Evolutionary conservation across 2,888 invertebrate genomes (phyloP).

Genomic region (Plutella xylostella): DNA sequence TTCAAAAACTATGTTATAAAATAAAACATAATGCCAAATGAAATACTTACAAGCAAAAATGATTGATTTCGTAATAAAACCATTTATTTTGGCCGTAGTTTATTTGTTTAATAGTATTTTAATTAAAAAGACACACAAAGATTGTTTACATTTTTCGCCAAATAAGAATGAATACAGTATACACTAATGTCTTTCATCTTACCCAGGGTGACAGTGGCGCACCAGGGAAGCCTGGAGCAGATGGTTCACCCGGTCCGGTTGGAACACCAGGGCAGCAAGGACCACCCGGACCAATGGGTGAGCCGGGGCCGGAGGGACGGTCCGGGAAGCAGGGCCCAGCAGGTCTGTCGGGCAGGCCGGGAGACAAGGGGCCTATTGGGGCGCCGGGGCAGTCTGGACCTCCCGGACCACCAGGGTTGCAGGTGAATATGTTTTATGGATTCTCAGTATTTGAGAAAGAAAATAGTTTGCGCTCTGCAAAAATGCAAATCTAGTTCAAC

Average conservation of each 20-base stretch:
- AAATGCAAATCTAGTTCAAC: not conserved
- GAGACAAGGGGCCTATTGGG: conserved; percentile 82
- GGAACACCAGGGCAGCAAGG: conserved; percentile 78
- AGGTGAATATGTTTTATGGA: conserved; percentile 53
- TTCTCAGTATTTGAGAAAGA: not conserved
- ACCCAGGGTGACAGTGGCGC: conserved; percentile 79
- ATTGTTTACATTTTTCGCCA: too few species aligned
- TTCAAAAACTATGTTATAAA: too few species aligned
- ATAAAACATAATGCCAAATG: too few species aligned
- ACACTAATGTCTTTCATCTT: too few species aligned
- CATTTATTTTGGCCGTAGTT: too few species aligned
- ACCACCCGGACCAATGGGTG: conserved; percentile 73
- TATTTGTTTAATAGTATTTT: too few species aligned
- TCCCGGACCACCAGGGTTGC: conserved; percentile 76
- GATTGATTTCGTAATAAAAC: too few species aligned
- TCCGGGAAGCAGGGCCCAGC: conserved; percentile 78
- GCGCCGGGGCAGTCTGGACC: conserved; percentile 73
- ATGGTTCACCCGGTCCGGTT: conserved; percentile 77
- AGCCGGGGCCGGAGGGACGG: conserved; percentile 69
- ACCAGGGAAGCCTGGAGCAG: conserved; percentile 78
- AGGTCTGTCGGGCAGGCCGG: conserved; percentile 78
- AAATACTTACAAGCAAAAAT: too few species aligned
- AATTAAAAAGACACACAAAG: too few species aligned
- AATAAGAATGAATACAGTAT: too few species aligned
- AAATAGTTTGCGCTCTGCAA: not conserved